A percentile compares a stretch with the other conserved stretches of the same genome.
These are phyloP conservation scores for Ophioderma brevispina DNA, from an alignment of 35 echinoderm and acorn worm species.

Conservation along the genomic window DNA sequence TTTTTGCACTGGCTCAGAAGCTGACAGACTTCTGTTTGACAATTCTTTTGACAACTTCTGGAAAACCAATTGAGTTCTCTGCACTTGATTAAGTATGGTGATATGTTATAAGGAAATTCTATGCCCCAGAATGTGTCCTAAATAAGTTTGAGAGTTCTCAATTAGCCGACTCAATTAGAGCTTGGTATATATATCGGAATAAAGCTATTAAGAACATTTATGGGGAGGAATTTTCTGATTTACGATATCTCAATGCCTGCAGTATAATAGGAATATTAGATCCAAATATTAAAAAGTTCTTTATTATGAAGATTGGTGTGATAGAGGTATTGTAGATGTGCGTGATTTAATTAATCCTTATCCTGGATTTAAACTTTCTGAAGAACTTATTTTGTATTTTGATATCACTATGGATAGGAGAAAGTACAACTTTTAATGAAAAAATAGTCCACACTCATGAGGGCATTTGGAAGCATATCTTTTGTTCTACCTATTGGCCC, in stretches of 20 bases:
- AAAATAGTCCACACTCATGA: not conserved
- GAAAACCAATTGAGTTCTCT: not conserved
- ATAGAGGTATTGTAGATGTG: not conserved
- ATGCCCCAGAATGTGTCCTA: not conserved
- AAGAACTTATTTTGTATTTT: not conserved
- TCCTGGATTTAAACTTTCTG: not conserved
- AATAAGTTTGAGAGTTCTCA: not conserved
- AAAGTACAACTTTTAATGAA: not conserved
- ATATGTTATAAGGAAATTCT: not conserved
- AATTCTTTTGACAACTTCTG: not conserved
- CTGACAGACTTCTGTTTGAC: no score
- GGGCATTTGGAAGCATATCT: no score
- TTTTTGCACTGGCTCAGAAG: not conserved
- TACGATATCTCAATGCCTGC: not conserved
- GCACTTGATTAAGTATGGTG: not conserved
- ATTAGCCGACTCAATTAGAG: not conserved
- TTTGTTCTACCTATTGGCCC: no score
- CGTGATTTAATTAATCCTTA: not conserved
- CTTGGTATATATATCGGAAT: not conserved
- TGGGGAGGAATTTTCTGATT: not conserved
- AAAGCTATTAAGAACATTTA: not conserved
- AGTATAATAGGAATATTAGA: conserved; percentile 7
- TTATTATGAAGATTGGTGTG: not conserved
- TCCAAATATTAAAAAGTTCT: not conserved
- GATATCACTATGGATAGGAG: not conserved